Conservation (phyloP, 2,113 vertebrate genomes). For the Podiceps cristatus region DNA sequence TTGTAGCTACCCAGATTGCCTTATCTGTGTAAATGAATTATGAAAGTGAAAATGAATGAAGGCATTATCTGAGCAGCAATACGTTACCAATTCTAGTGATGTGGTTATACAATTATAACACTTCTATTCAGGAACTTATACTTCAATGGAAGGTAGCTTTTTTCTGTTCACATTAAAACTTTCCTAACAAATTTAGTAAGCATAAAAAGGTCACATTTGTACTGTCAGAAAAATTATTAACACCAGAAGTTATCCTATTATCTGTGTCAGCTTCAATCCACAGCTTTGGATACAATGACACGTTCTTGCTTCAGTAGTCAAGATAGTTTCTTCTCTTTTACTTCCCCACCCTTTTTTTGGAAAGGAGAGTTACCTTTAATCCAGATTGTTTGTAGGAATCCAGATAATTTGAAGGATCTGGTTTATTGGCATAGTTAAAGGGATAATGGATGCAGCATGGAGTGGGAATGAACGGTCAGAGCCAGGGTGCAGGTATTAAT, state of each 20-base stretch:
- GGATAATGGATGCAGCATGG: not conserved
- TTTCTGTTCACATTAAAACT: not conserved
- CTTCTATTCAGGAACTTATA: not conserved
- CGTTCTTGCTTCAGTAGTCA: not conserved
- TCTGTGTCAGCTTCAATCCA: not conserved
- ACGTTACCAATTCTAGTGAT: not conserved
- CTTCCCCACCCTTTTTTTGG: not conserved
- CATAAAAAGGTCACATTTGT: not conserved
- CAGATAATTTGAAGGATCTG: not conserved
- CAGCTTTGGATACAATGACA: not conserved
- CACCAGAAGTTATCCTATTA: not conserved
- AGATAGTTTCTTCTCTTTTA: not conserved
- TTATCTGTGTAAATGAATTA: not conserved
- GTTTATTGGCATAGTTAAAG: not conserved
- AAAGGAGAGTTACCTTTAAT: not conserved
- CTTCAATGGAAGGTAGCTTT: not conserved
- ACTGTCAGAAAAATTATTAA: not conserved
- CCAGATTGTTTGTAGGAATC: not conserved
- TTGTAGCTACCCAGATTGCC: not conserved
- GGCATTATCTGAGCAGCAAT: not conserved
- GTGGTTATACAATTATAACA: not conserved
- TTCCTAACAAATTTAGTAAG: not conserved
- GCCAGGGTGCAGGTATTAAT: not conserved
- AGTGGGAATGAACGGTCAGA: not conserved
- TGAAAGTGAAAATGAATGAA: not conserved